These are phyloP conservation scores for Machaerirhynchus nigripectus DNA, from an alignment of 2,113 vertebrate species.

Conservation along the genomic window DNA sequence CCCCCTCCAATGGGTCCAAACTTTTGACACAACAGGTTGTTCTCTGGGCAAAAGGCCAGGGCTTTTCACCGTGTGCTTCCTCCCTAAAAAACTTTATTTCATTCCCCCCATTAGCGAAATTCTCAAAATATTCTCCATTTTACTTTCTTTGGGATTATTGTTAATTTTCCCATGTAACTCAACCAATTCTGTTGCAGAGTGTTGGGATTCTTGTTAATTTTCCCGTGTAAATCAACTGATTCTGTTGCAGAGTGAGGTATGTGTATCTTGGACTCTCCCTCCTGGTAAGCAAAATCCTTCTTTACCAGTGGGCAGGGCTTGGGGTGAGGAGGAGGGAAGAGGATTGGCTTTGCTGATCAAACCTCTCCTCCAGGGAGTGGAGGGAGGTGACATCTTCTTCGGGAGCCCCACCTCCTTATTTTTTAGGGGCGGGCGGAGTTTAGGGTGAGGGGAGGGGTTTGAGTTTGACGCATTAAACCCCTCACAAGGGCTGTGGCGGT, in stretches of 20 bases:
- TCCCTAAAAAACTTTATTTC: neutral
- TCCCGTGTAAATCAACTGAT: neutral
- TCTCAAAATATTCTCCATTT: neutral
- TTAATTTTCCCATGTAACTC: neutral
- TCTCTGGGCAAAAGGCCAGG: neutral
- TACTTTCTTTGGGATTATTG: neutral
- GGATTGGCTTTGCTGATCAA: neutral
- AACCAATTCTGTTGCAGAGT: neutral
- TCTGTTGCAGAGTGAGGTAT: neutral
- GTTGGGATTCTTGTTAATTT: neutral
- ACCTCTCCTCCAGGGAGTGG: neutral
- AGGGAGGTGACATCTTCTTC: neutral
- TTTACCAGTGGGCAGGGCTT: neutral
- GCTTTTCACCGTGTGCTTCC: neutral
- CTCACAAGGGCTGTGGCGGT: neutral
- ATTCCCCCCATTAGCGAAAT: neutral
- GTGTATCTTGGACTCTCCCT: accelerated
- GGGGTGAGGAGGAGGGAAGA: neutral
- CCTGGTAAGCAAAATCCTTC: neutral
- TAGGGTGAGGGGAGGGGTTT: too few species aligned
- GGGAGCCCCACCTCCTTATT: accelerated
- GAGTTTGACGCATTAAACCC: neutral
- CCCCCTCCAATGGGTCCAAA: neutral
- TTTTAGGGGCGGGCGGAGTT: neutral
- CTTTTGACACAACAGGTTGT: neutral